Conservation (phyloP, 2,797 vertebrate genomes). For the Rhyacichthys aspro region DNA sequence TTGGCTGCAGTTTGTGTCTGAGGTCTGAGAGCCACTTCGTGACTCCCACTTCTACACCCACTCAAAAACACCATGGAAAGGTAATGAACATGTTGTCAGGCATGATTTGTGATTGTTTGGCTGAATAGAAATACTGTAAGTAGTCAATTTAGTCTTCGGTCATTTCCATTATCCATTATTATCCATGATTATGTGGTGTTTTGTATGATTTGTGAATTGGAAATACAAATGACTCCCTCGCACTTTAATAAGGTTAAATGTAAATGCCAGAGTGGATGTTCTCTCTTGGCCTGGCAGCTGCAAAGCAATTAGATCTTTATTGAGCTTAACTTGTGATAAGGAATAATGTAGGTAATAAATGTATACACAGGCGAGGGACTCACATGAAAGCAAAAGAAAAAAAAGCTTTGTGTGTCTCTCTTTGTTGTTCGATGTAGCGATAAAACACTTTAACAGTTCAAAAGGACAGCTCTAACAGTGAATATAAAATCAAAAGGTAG, state of each 20-base stretch:
- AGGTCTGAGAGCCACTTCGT: constrained; percentile 20
- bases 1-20: constrained; percentile 15
- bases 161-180: too few relatives aligned
- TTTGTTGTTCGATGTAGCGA: too few relatives aligned
- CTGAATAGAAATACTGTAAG: background rate
- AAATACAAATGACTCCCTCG: too few relatives aligned
- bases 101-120: background rate
- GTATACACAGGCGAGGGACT: too few relatives aligned
- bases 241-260: too few relatives aligned
- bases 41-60: constrained; percentile 17
- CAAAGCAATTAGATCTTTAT: too few relatives aligned
- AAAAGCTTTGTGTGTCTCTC: too few relatives aligned
- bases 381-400: too few relatives aligned
- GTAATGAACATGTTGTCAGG: constrained; percentile 4
- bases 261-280: too few relatives aligned
- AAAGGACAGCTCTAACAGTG: background rate
- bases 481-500: constrained; percentile 2
- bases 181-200: too few relatives aligned
- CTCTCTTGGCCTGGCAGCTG: too few relatives aligned
- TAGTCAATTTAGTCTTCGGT: background rate
- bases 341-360: background rate
- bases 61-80: constrained; percentile 9
- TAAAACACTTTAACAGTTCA: background rate
- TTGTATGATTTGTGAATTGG: too few relatives aligned
- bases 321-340: background rate